A percentile compares a stretch with the other conserved stretches of the same genome.
Conservation (phyloP, 1,140 invertebrate genomes). For the Copidosoma floridanum region DNA sequence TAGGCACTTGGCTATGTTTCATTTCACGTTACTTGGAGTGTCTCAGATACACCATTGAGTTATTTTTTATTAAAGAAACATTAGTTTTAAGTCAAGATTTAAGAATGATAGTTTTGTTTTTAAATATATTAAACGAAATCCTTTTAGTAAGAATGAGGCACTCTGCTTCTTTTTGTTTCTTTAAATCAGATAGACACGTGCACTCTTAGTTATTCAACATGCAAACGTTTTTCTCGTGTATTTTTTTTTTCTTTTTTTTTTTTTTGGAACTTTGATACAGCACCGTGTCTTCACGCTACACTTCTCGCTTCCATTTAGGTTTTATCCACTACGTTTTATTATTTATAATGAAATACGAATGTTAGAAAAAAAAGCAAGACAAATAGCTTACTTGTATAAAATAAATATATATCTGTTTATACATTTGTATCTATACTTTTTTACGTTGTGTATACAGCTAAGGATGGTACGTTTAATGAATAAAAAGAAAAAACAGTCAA, state of each 20-base stretch:
- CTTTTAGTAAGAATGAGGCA: conserved; percentile 12
- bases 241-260: conserved; percentile 23
- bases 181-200: conserved; percentile 26
- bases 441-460: neutral
- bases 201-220: conserved; percentile 29
- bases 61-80: too few species aligned
- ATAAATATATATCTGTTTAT: conserved; percentile 1
- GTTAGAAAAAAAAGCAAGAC: conserved; percentile 10
- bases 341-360: conserved; percentile 2
- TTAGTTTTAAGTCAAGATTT: too few species aligned
- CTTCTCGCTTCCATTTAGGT: too few species aligned
- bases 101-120: too few species aligned
- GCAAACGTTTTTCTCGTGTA: conserved; percentile 9
- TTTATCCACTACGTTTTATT: too few species aligned
- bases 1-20: conserved; percentile 54
- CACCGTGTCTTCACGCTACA: conserved; percentile 48
- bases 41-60: conserved; percentile 8
- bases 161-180: conserved; percentile 19
- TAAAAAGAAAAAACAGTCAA: neutral
- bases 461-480: neutral
- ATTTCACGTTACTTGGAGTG: conserved; percentile 22
- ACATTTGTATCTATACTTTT: neutral
- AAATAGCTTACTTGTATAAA: neutral
- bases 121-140: neutral
- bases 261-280: conserved; percentile 51